A percentile compares a stretch with the other conserved stretches of the same genome.
These are phyloP conservation scores for Luperina testacea DNA, from an alignment of 2,888 invertebrate genomes.

Conservation along the genomic window DNA sequence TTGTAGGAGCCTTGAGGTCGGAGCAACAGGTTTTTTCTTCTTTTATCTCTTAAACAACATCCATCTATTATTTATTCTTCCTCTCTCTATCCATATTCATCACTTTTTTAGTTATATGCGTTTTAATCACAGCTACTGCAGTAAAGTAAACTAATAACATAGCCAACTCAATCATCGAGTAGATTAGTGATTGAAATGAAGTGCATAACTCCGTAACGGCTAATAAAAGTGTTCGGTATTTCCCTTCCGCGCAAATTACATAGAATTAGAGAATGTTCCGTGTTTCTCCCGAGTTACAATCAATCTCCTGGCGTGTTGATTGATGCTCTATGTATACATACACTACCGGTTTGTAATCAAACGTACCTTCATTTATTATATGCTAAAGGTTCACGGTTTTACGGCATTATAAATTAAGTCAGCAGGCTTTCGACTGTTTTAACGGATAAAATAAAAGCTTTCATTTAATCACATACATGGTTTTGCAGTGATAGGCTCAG, in stretches of 20 bases:
- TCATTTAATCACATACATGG: background rate
- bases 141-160: constrained; percentile 1
- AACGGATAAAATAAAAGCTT: background rate
- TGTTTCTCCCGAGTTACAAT: constrained; percentile 54
- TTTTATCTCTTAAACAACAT: background rate
- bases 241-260: constrained; percentile 53
- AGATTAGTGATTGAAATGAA: constrained; percentile 5
- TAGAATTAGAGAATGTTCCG: constrained; percentile 60
- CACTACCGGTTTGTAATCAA: constrained; percentile 34
- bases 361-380: background rate
- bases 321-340: constrained; percentile 9
- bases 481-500: background rate
- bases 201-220: constrained; percentile 37
- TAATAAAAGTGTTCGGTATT: constrained; percentile 28
- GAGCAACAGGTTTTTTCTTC: background rate
- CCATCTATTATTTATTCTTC: background rate
- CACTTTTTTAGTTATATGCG: background rate
- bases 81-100: background rate
- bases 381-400: background rate
- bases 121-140: background rate
- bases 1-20: background rate
- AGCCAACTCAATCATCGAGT: constrained; percentile 1
- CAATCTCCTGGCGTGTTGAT: constrained; percentile 58
- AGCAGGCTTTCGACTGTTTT: background rate
- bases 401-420: constrained; percentile 9